Percentiles rank a stretch among this genome's conserved stretches.
Evolutionary conservation across 2,113 vertebrate species (phyloP).

Genomic region (Pterocles orientalis): DNA sequence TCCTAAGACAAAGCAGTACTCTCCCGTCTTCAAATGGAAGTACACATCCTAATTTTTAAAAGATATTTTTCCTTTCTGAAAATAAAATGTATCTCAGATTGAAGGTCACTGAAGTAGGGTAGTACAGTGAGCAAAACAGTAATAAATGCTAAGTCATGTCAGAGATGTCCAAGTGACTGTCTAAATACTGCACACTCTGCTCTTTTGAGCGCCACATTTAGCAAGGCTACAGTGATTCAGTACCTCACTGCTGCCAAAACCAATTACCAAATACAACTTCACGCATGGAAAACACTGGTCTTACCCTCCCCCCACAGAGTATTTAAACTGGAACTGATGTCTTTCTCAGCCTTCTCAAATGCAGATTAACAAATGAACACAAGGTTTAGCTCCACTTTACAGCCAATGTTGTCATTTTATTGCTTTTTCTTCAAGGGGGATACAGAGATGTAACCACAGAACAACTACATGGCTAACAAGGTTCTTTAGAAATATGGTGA

Average conservation of each 20-base stretch:
- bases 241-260: constrained; percentile 33
- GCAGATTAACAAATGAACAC: constrained; percentile 21
- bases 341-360: constrained; percentile 36
- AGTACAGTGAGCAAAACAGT: constrained; percentile 43
- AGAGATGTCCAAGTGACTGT: constrained; percentile 39
- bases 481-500: not conserved
- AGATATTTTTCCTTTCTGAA: not conserved
- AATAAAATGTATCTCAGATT: constrained; percentile 21
- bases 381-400: not conserved
- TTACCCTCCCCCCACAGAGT: not conserved
- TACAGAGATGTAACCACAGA: not conserved
- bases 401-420: not conserved
- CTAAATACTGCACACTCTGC: constrained; percentile 38
- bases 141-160: constrained; percentile 54
- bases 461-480: not conserved
- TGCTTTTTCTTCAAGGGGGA: not conserved
- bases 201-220: constrained; percentile 26
- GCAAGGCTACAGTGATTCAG: constrained; percentile 12
- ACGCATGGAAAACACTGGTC: constrained; percentile 41
- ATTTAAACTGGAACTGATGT: constrained; percentile 23
- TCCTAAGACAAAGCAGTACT: not conserved
- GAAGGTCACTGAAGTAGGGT: constrained; percentile 59
- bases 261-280: constrained; percentile 68
- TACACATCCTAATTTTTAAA: not conserved
- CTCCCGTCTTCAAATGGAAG: not conserved